Conservation (phyloP, 1,140 invertebrate genomes). For the Neodiprion lecontei region DNA sequence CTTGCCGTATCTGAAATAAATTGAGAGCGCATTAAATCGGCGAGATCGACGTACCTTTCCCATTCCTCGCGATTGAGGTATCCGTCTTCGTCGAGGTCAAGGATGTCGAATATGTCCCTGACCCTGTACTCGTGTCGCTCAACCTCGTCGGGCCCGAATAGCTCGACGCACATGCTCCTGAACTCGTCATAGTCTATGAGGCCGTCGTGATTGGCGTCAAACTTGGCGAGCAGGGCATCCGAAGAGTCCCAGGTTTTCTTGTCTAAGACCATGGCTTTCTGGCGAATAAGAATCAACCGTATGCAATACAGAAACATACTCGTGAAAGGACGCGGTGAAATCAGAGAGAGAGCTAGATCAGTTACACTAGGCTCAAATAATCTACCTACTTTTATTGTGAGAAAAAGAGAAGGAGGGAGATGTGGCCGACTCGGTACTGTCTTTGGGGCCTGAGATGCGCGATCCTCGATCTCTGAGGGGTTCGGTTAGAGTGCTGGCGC, state of each 20-base stretch:
- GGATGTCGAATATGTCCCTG: conserved; percentile 63
- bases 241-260: conserved; percentile 32
- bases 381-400: too few relatives aligned
- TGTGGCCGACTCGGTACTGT: too few relatives aligned
- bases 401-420: too few relatives aligned
- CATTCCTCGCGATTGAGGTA: conserved; percentile 67
- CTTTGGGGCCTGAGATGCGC: background rate
- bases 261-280: background rate
- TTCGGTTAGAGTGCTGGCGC: background rate
- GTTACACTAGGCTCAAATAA: too few relatives aligned
- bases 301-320: too few relatives aligned
- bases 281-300: background rate
- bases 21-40: background rate
- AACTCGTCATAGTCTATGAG: conserved; percentile 66
- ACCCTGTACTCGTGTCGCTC: conserved; percentile 59
- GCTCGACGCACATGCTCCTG: conserved; percentile 60
- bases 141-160: conserved; percentile 66
- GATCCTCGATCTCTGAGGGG: background rate
- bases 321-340: too few relatives aligned
- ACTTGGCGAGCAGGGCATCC: conserved; percentile 28
- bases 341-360: too few relatives aligned
- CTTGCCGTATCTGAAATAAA: too few relatives aligned
- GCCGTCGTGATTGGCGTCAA: conserved; percentile 50
- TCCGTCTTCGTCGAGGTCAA: conserved; percentile 65
- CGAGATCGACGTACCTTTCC: conserved; percentile 50